Evolutionary conservation across 2,888 invertebrate species (phyloP).

Genomic region (Sphaerophoria taeniata): DNA sequence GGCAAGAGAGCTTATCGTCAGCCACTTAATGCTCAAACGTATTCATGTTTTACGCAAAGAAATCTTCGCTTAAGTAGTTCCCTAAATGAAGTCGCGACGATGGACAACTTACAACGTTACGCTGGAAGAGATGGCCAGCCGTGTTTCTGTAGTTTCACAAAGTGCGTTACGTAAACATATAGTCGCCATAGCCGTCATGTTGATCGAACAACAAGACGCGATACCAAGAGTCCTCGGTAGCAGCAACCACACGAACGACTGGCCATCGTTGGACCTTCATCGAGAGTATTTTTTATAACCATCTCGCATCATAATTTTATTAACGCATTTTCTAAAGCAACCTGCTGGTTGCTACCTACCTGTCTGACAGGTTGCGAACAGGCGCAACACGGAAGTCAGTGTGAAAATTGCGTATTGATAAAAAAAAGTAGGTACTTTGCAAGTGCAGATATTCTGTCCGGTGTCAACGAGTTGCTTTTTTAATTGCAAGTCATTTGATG

Average conservation of each 20-base stretch:
- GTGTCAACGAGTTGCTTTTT: not conserved
- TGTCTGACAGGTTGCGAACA: constrained; percentile 39
- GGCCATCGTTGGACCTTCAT: not conserved
- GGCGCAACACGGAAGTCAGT: constrained; percentile 66
- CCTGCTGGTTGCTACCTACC: not conserved
- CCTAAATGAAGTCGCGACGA: constrained; percentile 11
- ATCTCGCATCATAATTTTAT: constrained; percentile 59
- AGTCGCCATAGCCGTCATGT: constrained; percentile 7
- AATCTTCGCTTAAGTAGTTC: constrained; percentile 47
- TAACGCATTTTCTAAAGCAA: constrained; percentile 32
- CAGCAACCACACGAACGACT: constrained; percentile 39
- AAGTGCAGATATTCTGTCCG: constrained; percentile 7
- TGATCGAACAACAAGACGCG: not conserved
- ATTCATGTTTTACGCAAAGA: constrained; percentile 33
- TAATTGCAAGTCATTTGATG: constrained; percentile 54
- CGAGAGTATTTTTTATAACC: constrained; percentile 44
- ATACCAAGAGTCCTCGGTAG: constrained; percentile 34
- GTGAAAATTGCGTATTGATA: constrained; percentile 25
- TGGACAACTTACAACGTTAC: not conserved
- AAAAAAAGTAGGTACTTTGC: not conserved
- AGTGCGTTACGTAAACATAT: constrained; percentile 56
- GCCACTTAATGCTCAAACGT: not conserved
- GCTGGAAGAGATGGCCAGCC: not conserved
- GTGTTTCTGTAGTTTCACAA: not conserved
- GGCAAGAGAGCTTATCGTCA: constrained; percentile 34